phyloP scores from a whole-genome alignment of 23 tunicate genomes.

The Trididemnum nubilum region DNA sequence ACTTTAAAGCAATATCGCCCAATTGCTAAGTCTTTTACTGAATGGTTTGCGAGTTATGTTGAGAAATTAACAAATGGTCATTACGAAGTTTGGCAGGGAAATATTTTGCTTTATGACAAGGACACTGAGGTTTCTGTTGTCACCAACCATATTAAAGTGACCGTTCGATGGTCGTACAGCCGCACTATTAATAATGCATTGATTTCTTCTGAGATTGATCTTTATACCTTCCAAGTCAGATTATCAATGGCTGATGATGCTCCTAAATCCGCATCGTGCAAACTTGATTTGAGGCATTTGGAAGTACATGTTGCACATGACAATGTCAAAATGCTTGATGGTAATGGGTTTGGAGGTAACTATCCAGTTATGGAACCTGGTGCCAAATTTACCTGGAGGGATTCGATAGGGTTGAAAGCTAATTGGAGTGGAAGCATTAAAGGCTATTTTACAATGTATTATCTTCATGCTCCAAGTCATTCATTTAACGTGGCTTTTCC shows the following conservation, averaged over 20 bases:
- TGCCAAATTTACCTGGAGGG: conserved; percentile 34
- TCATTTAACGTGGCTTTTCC: conserved; percentile 24
- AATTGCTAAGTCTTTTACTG: conserved; percentile 21
- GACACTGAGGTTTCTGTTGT: conserved; percentile 24
- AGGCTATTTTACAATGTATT: conserved; percentile 41
- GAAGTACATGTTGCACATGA: conserved; percentile 2
- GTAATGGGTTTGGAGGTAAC: conserved; percentile 38
- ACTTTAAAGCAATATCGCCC: conserved; percentile 1
- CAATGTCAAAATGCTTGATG: conserved; percentile 16
- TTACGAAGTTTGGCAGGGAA: neutral
- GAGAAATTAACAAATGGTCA: conserved; percentile 2
- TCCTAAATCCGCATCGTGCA: conserved; percentile 24
- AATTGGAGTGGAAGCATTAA: conserved; percentile 30
- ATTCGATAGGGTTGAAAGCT: conserved; percentile 20
- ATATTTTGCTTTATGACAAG: conserved; percentile 27
- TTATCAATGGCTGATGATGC: conserved; percentile 36
- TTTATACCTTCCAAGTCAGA: conserved; percentile 19
- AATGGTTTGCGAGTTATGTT: conserved; percentile 38
- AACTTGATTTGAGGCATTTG: conserved; percentile 34
- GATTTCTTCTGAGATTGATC: neutral
- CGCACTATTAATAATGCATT: conserved; percentile 8
- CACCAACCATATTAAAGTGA: conserved; percentile 37
- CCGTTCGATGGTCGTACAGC: conserved; percentile 34
- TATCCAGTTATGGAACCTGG: conserved; percentile 47
- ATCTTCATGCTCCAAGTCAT: conserved; percentile 6